phyloP scores from a whole-genome alignment of 2,888 invertebrate genomes.

The Calephelis perditalis region DNA sequence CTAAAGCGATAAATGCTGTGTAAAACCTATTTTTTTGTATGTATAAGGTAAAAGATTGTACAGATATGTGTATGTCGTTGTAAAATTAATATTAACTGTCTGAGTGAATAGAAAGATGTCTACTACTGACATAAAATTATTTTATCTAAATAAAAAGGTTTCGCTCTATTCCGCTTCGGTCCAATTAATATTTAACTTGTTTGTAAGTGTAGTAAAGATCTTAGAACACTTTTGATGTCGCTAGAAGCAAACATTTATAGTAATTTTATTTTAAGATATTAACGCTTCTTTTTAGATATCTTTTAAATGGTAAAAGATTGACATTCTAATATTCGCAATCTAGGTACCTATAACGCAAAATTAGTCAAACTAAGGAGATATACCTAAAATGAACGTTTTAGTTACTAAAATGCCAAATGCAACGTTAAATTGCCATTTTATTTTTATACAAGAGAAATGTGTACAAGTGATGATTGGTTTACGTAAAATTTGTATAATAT shows the following conservation, averaged over 20 bases:
- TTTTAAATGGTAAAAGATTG: slow-evolving; percentile 1
- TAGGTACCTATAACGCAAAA: background rate
- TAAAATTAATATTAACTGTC: too few species aligned
- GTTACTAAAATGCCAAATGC: slow-evolving; percentile 12
- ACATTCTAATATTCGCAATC: slow-evolving; percentile 5
- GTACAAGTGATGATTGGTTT: slow-evolving; percentile 11
- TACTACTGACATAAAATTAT: background rate
- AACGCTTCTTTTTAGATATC: slow-evolving; percentile 3
- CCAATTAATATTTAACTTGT: slow-evolving; percentile 10
- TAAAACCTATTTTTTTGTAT: too few species aligned
- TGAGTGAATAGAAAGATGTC: slow-evolving; percentile 3
- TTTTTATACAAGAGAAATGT: slow-evolving; percentile 11
- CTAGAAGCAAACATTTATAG: background rate
- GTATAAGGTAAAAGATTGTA: too few species aligned
- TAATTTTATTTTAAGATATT: background rate
- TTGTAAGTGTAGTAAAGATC: slow-evolving; percentile 5
- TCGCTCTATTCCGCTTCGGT: slow-evolving; percentile 1
- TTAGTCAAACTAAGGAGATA: slow-evolving; percentile 9
- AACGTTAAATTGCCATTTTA: slow-evolving; percentile 12
- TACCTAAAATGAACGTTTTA: slow-evolving; percentile 12
- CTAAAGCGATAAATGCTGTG: too few species aligned
- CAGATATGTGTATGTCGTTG: too few species aligned
- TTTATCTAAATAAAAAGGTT: slow-evolving; percentile 2
- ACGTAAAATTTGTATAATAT: slow-evolving; percentile 9
- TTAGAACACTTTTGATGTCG: slow-evolving; percentile 10